Evolutionary conservation across 2,888 invertebrate species (phyloP).

Genomic region (Gasteruption jaculator): DNA sequence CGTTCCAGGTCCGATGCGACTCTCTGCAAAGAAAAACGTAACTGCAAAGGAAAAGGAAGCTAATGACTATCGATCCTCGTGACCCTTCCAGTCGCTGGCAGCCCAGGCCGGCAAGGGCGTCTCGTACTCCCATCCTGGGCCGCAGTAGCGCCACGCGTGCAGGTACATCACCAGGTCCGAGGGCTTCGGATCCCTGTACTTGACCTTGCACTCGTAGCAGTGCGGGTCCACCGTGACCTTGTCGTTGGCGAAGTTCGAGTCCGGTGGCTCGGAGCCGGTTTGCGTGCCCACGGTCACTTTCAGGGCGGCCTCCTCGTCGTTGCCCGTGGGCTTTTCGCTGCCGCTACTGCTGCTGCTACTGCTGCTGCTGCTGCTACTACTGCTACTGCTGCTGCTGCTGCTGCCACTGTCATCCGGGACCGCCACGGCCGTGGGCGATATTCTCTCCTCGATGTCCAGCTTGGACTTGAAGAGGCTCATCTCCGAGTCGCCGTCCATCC

Average conservation of each 20-base stretch:
- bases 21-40: too few relatives aligned
- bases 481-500: slow-evolving; percentile 85
- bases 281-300: slow-evolving; percentile 82
- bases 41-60: too few relatives aligned
- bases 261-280: slow-evolving; percentile 75
- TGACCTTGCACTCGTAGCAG: slow-evolving; percentile 90
- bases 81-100: slow-evolving; percentile 77
- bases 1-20: too few relatives aligned
- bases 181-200: slow-evolving; percentile 87
- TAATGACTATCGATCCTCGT: slow-evolving; percentile 56
- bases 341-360: slow-evolving; percentile 46
- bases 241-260: slow-evolving; percentile 63
- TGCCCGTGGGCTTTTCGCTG: slow-evolving; percentile 52
- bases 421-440: slow-evolving; percentile 54
- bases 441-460: slow-evolving; percentile 64
- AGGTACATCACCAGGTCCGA: slow-evolving; percentile 93
- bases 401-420: slow-evolving; percentile 49
- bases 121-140: slow-evolving; percentile 92
- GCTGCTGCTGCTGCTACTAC: slow-evolving; percentile 38
- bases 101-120: slow-evolving; percentile 93
- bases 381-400: slow-evolving; percentile 42
- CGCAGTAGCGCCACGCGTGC: slow-evolving; percentile 92
- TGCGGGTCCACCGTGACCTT: slow-evolving; percentile 78
- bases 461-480: slow-evolving; percentile 76
- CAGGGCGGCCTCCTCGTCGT: slow-evolving; percentile 43